Evolutionary conservation across 2,797 vertebrate species (phyloP).

Genomic region (Enteromius fasciolatus): DNA sequence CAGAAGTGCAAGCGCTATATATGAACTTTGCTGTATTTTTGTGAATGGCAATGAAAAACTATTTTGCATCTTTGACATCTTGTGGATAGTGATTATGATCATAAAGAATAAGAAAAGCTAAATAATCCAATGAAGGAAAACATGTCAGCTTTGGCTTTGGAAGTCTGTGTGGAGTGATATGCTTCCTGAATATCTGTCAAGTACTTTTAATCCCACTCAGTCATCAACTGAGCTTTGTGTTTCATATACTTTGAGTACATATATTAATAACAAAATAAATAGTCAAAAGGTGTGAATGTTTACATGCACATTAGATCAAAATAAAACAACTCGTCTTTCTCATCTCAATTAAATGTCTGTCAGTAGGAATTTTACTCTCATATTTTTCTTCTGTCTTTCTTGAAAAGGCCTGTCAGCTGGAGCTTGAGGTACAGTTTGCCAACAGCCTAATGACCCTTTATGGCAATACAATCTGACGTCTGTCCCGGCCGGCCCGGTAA

Average conservation of each 20-base stretch:
- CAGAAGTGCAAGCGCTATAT: background rate
- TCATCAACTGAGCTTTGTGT: constrained; percentile 75
- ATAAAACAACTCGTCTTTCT: constrained; percentile 43
- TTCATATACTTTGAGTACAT: constrained; percentile 68
- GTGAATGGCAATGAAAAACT: background rate
- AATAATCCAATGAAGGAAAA: constrained; percentile 78
- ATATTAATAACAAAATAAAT: constrained; percentile 48
- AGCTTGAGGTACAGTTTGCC: constrained; percentile 93
- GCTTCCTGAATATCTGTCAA: constrained; percentile 92
- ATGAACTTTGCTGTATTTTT: constrained; percentile 27
- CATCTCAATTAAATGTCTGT: constrained; percentile 89
- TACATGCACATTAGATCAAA: constrained; percentile 50
- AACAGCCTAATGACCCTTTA: constrained; percentile 87
- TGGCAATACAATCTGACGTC: constrained; percentile 94
- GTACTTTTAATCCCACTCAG: constrained; percentile 86
- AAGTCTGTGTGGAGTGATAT: constrained; percentile 75
- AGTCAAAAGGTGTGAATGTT: constrained; percentile 54
- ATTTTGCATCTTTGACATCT: background rate
- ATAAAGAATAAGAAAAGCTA: constrained; percentile 77
- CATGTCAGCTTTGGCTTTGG: constrained; percentile 69
- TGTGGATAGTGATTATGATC: background rate
- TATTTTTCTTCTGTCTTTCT: constrained; percentile 91
- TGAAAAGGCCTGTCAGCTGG: constrained; percentile 97
- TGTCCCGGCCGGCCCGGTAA: constrained; percentile 88
- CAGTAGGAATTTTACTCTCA: constrained; percentile 98